Base-by-base conservation (phyloP, 2,797 vertebrate species). In the Melanotaenia parkinsoni region DNA sequence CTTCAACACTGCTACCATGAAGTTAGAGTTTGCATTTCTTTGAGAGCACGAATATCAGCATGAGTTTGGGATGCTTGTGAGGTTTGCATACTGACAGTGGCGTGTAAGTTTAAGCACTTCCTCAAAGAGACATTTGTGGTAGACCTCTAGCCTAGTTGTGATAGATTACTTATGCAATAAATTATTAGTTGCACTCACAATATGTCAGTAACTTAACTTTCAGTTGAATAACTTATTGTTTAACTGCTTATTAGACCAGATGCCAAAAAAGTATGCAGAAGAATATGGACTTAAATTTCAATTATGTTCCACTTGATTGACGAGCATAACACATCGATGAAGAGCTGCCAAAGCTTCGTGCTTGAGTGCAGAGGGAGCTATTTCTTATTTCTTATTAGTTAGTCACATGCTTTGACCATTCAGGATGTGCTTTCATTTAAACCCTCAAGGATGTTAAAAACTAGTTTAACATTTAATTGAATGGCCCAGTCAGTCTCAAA, bases 341-440 rank as follows among this genome's bases (percentile, higher is more conserved):
- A 32, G 10, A 61, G 51, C 45, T 58, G 69, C 14, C 62, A 67
- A n/a, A 33, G 58, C 50, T 54, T 67, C 61, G 0, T 56, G 20
- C 38, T 30, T 58, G 58, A 22, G 67, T 70, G 51, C 62, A 5
- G 62, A 68, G 10, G 11, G 35, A 24, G 8, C 13, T 40, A 16
- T 66, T 77, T n/a, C 58, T 22, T 32, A 32, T 32, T 32, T 5
- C 30, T 32, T 13, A 53, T 64, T 51, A 30, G 47, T 30, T 18
- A 18, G 70, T 65, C 47, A 43, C 63, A 45, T 43, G 40, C 14
- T 60, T 24, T 58, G 59, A 69, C 71, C 11, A 4, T 35, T 54
- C 65, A 65, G 50, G 40, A 4, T 61, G 61, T 26, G 45, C 51
- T 72, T 67, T 64, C 58, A 72, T 70, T 67, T 47, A 58, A 66